phyloP scores from a whole-genome alignment of 2,797 vertebrate genomes.

The Hozukius guyotensis region DNA sequence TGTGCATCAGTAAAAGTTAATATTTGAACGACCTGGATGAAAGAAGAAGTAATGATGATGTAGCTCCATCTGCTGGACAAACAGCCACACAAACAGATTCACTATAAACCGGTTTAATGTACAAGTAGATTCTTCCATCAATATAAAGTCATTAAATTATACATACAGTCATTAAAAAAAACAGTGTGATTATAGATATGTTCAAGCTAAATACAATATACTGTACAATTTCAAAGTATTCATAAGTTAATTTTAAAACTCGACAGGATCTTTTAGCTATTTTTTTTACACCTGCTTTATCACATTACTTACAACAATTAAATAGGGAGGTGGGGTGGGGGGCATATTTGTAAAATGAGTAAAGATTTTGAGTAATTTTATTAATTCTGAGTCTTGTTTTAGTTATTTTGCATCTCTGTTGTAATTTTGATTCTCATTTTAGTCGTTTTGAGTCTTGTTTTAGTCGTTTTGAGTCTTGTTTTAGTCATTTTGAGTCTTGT shows the following conservation, averaged over 20 bases:
- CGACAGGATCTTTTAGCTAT: neutral
- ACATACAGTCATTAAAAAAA: neutral
- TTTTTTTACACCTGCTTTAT: neutral
- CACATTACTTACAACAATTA: neutral
- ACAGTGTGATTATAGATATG: neutral
- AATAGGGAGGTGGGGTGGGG: too few relatives aligned
- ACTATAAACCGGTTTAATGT: constrained; percentile 34
- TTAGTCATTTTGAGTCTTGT: neutral
- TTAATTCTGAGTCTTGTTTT: neutral
- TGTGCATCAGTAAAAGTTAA: neutral
- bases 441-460: neutral
- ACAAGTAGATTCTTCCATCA: neutral
- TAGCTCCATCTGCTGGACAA: constrained; percentile 62
- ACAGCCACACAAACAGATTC: neutral
- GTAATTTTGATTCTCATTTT: too few relatives aligned
- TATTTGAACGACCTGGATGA: neutral
- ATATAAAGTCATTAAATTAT: constrained; percentile 30
- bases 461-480: neutral
- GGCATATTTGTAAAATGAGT: too few relatives aligned
- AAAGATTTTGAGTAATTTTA: too few relatives aligned
- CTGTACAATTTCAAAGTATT: neutral
- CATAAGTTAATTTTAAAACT: neutral
- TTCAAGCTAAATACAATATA: constrained; percentile 7
- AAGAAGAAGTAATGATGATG: neutral
- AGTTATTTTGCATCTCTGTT: too few relatives aligned